These are phyloP conservation scores for Rhinolophus ferrumequinum DNA, from an alignment of 2,113 vertebrate genomes.

Conservation along the genomic window DNA sequence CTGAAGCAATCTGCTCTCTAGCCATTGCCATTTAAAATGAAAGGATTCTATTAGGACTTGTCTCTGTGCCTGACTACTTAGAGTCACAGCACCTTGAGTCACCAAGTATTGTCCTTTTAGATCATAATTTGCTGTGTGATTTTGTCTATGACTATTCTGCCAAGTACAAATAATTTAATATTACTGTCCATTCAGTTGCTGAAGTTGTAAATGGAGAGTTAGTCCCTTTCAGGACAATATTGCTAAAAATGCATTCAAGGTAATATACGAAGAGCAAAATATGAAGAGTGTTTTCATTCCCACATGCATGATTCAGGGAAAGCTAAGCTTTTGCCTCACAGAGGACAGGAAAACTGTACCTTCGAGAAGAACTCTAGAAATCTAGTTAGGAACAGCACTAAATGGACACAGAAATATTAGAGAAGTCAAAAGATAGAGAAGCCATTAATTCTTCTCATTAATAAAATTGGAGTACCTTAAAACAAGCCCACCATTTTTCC, in stretches of 20 bases:
- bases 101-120: background rate
- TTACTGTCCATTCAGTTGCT: background rate
- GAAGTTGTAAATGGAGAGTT: slow-evolving; percentile 3
- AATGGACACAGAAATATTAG: background rate
- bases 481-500: background rate
- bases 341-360: background rate
- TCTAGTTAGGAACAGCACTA: background rate
- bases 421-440: background rate
- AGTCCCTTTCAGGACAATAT: background rate
- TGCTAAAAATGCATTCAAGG: slow-evolving; percentile 29
- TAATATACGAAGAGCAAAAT: background rate
- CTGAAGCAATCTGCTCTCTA: background rate
- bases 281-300: background rate
- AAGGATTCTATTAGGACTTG: background rate
- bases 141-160: background rate
- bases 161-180: slow-evolving; percentile 25
- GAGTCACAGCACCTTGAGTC: background rate
- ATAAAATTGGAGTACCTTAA: background rate
- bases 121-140: background rate
- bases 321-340: slow-evolving; percentile 8
- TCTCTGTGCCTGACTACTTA: background rate
- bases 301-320: background rate
- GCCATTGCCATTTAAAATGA: background rate
- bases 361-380: background rate
- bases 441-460: background rate